Percentiles rank a stretch among this genome's conserved stretches.
phyloP scores from a whole-genome alignment of 2,113 vertebrate genomes.

The Apodemus sylvaticus region DNA sequence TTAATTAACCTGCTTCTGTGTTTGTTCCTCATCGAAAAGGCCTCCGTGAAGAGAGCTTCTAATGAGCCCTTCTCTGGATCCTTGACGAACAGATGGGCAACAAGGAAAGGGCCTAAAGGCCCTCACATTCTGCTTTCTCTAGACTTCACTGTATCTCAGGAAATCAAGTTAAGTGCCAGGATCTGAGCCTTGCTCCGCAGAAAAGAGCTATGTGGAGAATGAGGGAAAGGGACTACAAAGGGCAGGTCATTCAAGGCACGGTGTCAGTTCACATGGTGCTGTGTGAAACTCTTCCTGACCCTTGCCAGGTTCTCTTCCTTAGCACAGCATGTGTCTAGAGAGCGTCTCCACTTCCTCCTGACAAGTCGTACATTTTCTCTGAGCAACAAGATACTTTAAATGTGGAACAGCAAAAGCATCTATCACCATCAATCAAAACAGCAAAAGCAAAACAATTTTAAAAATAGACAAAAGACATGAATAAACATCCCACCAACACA shows the following conservation, averaged over 20 bases:
- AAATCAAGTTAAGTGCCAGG: not conserved
- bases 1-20: slow-evolving; percentile 56
- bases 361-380: not conserved
- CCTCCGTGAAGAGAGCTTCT: not conserved
- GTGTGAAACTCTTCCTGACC: not conserved
- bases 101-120: not conserved
- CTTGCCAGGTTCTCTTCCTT: not conserved
- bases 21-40: slow-evolving; percentile 1
- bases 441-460: not conserved
- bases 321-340: not conserved
- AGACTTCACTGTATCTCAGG: not conserved
- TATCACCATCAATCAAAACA: not conserved
- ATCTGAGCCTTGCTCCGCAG: not conserved
- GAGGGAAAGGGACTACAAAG: not conserved
- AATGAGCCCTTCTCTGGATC: not conserved
- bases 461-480: not conserved
- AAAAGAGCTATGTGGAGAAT: not conserved
- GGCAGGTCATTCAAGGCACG: not conserved
- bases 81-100: not conserved
- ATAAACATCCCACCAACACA: not conserved
- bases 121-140: not conserved
- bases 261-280: not conserved
- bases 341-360: not conserved
- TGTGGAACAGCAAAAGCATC: not conserved
- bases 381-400: not conserved